phyloP scores from a whole-genome alignment of 2,888 invertebrate genomes.

The Branchinecta sandiegonensis region DNA sequence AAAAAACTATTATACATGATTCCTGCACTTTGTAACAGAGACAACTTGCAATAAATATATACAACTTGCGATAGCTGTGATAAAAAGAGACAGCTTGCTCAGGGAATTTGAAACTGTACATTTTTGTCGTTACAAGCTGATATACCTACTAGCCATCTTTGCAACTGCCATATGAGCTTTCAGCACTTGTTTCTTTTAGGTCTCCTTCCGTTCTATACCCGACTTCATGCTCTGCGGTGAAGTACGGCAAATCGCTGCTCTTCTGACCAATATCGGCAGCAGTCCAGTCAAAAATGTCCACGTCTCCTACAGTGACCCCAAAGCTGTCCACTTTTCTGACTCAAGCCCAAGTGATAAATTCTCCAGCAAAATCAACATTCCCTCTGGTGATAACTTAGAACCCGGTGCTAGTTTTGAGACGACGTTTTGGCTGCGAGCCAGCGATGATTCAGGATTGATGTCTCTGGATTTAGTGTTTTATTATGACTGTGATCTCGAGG shows the following conservation, averaged over 20 bases:
- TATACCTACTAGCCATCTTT: too few relatives aligned
- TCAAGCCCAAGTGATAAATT: constrained; percentile 26
- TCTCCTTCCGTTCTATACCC: constrained; percentile 51
- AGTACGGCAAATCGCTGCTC: constrained; percentile 49
- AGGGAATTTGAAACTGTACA: too few relatives aligned
- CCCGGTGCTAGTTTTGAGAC: constrained; percentile 41
- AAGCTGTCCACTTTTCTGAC: background rate
- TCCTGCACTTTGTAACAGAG: too few relatives aligned
- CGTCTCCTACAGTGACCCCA: constrained; percentile 52
- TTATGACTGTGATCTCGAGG: constrained; percentile 36
- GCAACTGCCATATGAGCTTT: too few relatives aligned
- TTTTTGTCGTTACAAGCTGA: too few relatives aligned
- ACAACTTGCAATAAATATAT: too few relatives aligned
- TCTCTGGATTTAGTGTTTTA: constrained; percentile 54
- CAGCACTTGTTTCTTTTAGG: constrained; percentile 37
- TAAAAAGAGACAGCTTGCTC: too few relatives aligned
- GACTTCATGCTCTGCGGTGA: constrained; percentile 57
- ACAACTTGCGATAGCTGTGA: too few relatives aligned
- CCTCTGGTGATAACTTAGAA: constrained; percentile 35
- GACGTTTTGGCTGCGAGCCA: constrained; percentile 53
- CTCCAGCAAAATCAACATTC: constrained; percentile 27
- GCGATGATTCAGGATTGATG: constrained; percentile 47
- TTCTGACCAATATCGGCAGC: constrained; percentile 52
- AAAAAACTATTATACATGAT: too few relatives aligned
- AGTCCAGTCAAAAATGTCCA: constrained; percentile 47